These are phyloP conservation scores for Lepidothrix coronata DNA, from an alignment of 2,113 vertebrate species.

Conservation along the genomic window DNA sequence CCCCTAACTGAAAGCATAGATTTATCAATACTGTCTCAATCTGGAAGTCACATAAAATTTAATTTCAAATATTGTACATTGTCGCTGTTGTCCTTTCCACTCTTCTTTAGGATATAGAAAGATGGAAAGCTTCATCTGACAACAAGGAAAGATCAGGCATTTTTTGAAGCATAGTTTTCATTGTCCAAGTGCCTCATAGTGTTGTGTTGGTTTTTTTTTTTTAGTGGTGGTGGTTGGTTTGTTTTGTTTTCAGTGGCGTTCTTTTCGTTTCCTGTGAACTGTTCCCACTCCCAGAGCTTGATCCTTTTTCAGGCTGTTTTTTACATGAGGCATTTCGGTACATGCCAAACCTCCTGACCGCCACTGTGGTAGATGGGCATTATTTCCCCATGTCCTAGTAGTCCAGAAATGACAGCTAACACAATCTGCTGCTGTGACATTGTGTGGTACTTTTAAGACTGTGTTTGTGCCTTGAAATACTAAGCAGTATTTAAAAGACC, in stretches of 20 bases:
- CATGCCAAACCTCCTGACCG: not conserved
- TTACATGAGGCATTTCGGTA: not conserved
- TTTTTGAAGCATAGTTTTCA: not conserved
- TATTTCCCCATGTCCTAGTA: not conserved
- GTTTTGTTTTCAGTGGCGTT: not conserved
- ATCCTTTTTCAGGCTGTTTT: not conserved
- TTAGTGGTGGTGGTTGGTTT: not conserved
- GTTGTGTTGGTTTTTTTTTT: not conserved
- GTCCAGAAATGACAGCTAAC: not conserved
- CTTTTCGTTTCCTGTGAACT: not conserved
- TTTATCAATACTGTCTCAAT: not conserved
- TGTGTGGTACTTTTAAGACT: not conserved
- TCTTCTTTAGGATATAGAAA: not conserved
- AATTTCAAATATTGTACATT: not conserved
- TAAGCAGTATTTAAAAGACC: not conserved
- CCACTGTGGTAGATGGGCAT: accelerated
- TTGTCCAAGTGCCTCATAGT: not conserved
- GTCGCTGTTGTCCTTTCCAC: not conserved
- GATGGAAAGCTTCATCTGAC: not conserved
- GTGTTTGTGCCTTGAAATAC: not conserved
- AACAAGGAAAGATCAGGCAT: not conserved
- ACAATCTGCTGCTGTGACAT: not conserved
- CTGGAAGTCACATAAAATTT: not conserved
- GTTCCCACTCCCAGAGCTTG: not conserved
- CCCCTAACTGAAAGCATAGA: not conserved